phyloP scores from a whole-genome alignment of 1,140 invertebrate species.

The Telenomus remus region DNA sequence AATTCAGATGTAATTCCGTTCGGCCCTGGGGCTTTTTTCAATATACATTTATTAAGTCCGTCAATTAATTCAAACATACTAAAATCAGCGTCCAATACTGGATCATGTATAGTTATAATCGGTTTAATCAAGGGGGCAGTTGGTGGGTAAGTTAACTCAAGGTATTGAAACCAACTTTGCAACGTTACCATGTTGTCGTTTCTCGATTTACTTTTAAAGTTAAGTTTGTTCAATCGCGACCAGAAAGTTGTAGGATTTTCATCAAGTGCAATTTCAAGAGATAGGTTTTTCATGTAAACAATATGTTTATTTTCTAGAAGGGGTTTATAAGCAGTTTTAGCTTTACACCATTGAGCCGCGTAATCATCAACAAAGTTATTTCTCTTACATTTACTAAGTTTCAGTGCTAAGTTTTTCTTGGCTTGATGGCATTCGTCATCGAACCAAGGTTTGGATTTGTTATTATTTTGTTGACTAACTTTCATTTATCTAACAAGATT shows the following conservation, averaged over 20 bases:
- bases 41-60: conserved; percentile 7
- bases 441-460: not conserved
- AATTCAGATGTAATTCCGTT: conserved; percentile 1
- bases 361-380: too few species aligned
- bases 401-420: too few species aligned
- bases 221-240: not conserved
- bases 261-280: too few species aligned
- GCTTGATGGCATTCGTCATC: too few species aligned
- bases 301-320: too few species aligned
- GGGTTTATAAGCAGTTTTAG: too few species aligned
- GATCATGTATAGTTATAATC: too few species aligned
- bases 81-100: not conserved
- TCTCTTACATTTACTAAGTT: too few species aligned
- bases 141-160: not conserved
- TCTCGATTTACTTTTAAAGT: not conserved
- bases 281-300: too few species aligned
- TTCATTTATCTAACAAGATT: too few species aligned
- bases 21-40: not conserved
- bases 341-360: too few species aligned
- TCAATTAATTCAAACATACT: not conserved
- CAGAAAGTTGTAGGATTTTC: not conserved
- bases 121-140: not conserved
- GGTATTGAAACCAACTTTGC: not conserved
- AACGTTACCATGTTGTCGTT: not conserved
- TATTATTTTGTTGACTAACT: conserved; percentile 1